Percentiles rank a stretch among this genome's conserved stretches.
Evolutionary conservation across 1,140 invertebrate genomes (phyloP).

Genomic region (Dendrolimus punctatus): DNA sequence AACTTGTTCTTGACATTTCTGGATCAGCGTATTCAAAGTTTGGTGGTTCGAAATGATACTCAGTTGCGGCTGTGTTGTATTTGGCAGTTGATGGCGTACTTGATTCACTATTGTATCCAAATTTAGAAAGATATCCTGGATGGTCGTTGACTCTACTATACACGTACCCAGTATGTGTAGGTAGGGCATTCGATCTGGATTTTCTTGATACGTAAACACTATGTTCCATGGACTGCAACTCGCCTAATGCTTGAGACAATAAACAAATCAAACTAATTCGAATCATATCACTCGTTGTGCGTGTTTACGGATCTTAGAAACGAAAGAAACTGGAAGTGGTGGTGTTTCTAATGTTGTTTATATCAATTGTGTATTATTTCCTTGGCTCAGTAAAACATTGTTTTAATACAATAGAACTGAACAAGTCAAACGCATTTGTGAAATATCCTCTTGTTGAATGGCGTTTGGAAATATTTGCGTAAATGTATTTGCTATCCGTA

Average conservation of each 20-base stretch:
- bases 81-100: background rate
- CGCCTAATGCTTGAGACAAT: constrained; percentile 17
- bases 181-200: constrained; percentile 24
- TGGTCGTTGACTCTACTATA: constrained; percentile 24
- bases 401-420: constrained; percentile 40
- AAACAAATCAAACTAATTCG: constrained; percentile 28
- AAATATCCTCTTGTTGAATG: constrained; percentile 38
- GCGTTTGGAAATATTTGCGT: background rate
- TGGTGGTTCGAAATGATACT: background rate
- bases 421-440: constrained; percentile 27
- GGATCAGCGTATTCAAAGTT: background rate
- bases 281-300: constrained; percentile 23
- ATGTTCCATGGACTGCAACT: constrained; percentile 23
- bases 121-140: constrained; percentile 11
- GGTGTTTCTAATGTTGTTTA: constrained; percentile 37
- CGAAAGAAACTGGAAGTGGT: constrained; percentile 32
- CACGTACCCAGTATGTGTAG: constrained; percentile 22
- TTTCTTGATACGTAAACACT: constrained; percentile 21
- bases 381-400: constrained; percentile 29
- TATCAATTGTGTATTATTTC: constrained; percentile 46
- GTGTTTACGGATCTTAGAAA: constrained; percentile 17
- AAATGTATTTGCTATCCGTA: too few relatives aligned
- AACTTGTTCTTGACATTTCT: background rate
- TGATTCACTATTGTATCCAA: background rate
- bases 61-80: background rate